phyloP scores from a whole-genome alignment of 2,888 invertebrate genomes.

The Orthonychiurus folsomi region DNA sequence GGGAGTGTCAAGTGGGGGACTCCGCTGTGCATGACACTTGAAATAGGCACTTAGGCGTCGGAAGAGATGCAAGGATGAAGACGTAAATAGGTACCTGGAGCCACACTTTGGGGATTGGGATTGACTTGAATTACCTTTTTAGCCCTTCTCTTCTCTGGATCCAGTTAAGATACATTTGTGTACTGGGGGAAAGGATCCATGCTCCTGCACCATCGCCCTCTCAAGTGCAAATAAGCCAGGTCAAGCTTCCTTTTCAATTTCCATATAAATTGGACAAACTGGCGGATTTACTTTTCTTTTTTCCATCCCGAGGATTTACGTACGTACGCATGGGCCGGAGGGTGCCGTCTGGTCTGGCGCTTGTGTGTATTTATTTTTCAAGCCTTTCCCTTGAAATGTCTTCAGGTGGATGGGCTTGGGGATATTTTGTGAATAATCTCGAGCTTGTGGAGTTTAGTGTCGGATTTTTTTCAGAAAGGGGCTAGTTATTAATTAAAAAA shows the following conservation, averaged over 20 bases:
- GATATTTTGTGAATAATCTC: too few species aligned
- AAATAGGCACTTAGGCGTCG: background rate
- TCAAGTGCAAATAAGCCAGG: conserved; percentile 14
- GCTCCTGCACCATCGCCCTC: conserved; percentile 5
- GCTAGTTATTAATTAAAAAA: too few species aligned
- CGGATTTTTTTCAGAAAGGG: too few species aligned
- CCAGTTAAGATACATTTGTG: too few species aligned
- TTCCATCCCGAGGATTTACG: too few species aligned
- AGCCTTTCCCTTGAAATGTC: background rate
- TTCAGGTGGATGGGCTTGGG: too few species aligned
- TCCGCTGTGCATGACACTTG: background rate
- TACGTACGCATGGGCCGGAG: background rate
- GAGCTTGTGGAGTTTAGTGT: too few species aligned
- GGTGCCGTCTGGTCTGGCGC: background rate
- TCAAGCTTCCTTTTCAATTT: conserved; percentile 12
- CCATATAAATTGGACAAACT: conserved; percentile 11
- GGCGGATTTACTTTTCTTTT: background rate
- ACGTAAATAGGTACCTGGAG: background rate
- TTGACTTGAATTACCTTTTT: background rate
- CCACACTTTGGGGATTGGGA: background rate
- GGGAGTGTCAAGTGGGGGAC: too few species aligned
- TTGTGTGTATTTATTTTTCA: background rate
- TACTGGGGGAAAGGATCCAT: background rate
- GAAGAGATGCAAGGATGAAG: background rate
- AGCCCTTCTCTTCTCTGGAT: too few species aligned